Conservation (phyloP, 2,797 vertebrate species). For the Eremophila alpestris region DNA sequence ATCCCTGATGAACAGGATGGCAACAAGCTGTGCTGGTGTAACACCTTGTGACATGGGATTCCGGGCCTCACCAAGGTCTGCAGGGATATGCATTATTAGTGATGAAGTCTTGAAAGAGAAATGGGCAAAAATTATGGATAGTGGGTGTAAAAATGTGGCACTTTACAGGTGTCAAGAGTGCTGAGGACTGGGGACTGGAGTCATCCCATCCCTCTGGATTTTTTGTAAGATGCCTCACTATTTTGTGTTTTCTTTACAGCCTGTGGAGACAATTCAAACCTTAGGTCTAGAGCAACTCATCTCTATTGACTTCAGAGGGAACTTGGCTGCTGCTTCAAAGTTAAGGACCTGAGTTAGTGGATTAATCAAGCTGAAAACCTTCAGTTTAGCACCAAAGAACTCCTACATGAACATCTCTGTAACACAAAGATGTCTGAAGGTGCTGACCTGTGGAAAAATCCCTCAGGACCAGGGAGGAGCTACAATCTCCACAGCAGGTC, state of each 20-base stretch:
- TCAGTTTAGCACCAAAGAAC: background rate
- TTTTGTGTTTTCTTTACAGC: background rate
- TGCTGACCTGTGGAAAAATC: background rate
- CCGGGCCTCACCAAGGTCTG: background rate
- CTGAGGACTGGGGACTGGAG: background rate
- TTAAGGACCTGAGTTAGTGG: background rate
- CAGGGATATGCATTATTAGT: background rate
- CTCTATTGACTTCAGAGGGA: background rate
- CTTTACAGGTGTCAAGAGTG: background rate
- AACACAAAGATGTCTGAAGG: background rate
- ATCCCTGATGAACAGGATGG: fast-evolving
- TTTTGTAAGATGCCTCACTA: background rate
- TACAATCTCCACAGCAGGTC: background rate
- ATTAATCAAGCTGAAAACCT: background rate
- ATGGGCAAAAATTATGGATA: background rate
- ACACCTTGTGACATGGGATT: background rate
- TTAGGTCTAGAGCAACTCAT: background rate
- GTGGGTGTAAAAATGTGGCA: too few species aligned
- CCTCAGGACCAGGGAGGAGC: background rate
- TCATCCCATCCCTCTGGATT: background rate
- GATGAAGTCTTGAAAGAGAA: background rate
- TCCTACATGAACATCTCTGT: background rate
- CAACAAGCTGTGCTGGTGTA: background rate
- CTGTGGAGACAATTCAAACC: background rate
- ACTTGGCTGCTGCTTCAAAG: background rate